Evolutionary conservation across 1,140 invertebrate species (phyloP), one percentile per base, ranked within the genome.

Genomic region (Apis mellifera): DNA sequence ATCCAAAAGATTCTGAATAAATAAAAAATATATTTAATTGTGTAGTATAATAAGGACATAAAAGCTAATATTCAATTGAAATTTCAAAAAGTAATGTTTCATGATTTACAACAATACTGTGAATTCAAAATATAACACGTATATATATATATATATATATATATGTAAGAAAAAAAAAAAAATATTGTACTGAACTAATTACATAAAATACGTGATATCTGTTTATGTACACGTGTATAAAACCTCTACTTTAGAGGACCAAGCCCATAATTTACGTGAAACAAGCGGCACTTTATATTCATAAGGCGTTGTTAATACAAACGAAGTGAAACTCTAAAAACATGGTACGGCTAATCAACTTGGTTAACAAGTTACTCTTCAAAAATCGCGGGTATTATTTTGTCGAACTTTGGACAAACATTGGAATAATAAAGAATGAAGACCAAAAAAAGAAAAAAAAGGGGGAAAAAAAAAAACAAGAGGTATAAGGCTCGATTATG

Each of bases 181-280:
- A 9, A 15, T 54, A 55, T 59, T 52, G 78, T 82, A 84, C 66
- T 8, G 48, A 48, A 19, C 68, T 83, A 76, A 62, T 76, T 23
- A 72, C 64, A 74, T 32, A 23, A 21, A 50, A 75, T 72, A 77
- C 32, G 65, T 64, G 15, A 71, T 23, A 78, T 19, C 52, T 66
- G 57, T 17, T 19, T 60, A 78, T 55, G 21, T 68, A 66, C 23
- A 70, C 21, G 21, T 55, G 11, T 71, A 23, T 50, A 65, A n/a
- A 64, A 69, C 21, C 19, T 82, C 78, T 87, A 84, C 55, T 59
- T 71, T 19, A n/a, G 50, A 75, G 23, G 55, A 59, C 15, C 50
- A 23, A 79, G 65, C 50, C 62, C 26, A 55, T 32, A 66, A 72
- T 65, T 87, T 83, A 83, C 71, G 54, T 81, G 66, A 23, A 42